These are phyloP conservation scores for Bos taurus DNA, from an alignment of 2,113 vertebrate species.

Conservation along the genomic window ARS-UCD2.0 NC_037332.1:93030501-93031000, in stretches of 20 bases:
- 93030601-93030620: neutral
- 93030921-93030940: neutral
- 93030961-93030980: neutral
- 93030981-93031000: neutral
- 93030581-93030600: neutral
- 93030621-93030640: neutral
- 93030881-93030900: neutral
- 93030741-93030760: neutral
- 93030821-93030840: constrained; percentile 49
- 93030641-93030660: neutral
- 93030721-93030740: constrained; percentile 3
- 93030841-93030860: neutral
- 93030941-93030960: neutral
- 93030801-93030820: constrained; percentile 26
- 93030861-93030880: neutral
- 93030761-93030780: constrained; percentile 24
- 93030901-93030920: neutral
- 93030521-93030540: constrained; percentile 32
- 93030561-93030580: neutral
- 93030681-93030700: neutral
- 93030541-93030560: neutral
- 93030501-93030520: neutral
- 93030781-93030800: constrained; percentile 22
- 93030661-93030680: neutral
- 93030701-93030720: neutral